Evolutionary conservation across 2,113 vertebrate genomes (phyloP).

Genomic region (Chinchilla lanigera): DNA sequence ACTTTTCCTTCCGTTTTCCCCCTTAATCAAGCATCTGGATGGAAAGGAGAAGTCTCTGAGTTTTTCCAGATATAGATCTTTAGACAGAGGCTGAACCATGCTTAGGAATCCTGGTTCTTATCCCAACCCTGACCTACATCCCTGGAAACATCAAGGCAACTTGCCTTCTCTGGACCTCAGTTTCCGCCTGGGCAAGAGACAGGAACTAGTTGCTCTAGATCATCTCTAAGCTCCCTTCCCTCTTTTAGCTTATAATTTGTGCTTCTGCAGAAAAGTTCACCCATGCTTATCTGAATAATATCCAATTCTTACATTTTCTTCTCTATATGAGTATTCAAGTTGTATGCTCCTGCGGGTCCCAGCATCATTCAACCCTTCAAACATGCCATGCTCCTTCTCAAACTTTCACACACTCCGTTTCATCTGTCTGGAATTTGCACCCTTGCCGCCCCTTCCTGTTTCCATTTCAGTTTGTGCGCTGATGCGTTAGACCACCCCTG

Average conservation of each 20-base stretch:
- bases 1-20: neutral
- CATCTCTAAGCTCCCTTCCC: neutral
- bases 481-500: neutral
- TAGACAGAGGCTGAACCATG: neutral
- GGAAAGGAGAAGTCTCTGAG: neutral
- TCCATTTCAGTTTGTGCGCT: neutral
- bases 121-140: neutral
- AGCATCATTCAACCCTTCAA: neutral
- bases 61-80: neutral
- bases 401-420: neutral
- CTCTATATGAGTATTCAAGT: neutral
- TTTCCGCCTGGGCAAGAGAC: neutral
- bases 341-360: neutral
- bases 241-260: neutral
- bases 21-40: neutral
- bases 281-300: neutral
- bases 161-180: neutral
- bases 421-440: neutral
- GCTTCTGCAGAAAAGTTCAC: neutral
- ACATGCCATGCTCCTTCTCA: neutral
- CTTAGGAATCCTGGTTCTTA: neutral
- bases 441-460: neutral
- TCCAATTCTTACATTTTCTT: neutral
- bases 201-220: neutral
- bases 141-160: neutral